Base-by-base conservation (phyloP, 2,797 vertebrate species). In the Malacoraja senta region DNA sequence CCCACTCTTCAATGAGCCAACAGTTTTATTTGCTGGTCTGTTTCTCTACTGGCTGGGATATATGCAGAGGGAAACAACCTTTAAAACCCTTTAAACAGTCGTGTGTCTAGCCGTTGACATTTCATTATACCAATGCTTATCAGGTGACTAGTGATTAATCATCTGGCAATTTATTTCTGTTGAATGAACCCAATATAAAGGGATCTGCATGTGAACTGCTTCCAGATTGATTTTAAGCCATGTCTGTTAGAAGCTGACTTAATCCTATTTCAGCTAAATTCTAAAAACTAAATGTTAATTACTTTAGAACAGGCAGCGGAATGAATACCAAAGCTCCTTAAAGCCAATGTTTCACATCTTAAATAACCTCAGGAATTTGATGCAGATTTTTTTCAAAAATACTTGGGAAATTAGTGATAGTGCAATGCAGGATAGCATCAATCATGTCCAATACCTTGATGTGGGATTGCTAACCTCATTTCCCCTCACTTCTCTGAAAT, bases 101-200 rank as follows among this genome's bases (percentile, higher is more conserved):
- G 68, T 35, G 84, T 65, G 84, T 7, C 32, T 8, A 8, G 65
- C 63, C n/a, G 9, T 68, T 68, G 84, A 88, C 63, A 88, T 35
- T 68, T 88, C 61, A 88, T 88, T 88, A 68, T 88, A 63, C 68
- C 84, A 88, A 35, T 21, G n/a, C 84, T 68, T 68, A 88, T 88
- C n/a, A 88, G 63, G 81, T 15, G 53, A 58, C 26, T 26, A 6
- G 81, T 35, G 61, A 88, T 88, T 68, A 88, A 35, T 88, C 84
- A 12, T 68, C 13, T 35, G 32, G 8, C 63, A 19, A 88, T 88
- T 88, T 88, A 68, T 35, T 88, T 32, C 61, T 63, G n/a, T 68
- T 32, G 84, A 88, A 88, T 35, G 63, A 88, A 88, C 63, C 61
- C 84, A 88, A 32, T 68, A 68, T 32, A 68, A 88, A 68, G 63